A percentile compares a stretch with the other conserved stretches of the same genome.
These are phyloP conservation scores for Mus musculus DNA, from an alignment of 2,113 vertebrate species.

Conservation along the genomic window GRCm39 chr4:21740001-21740500, in stretches of 20 bases:
- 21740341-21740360: neutral
- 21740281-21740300: neutral
- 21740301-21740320: too few relatives aligned
- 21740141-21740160: too few relatives aligned
- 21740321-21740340: neutral
- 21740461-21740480: neutral
- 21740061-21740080: too few relatives aligned
- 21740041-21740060: too few relatives aligned
- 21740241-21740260: conserved; percentile 14
- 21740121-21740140: too few relatives aligned
- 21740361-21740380: too few relatives aligned
- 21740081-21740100: too few relatives aligned
- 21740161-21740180: neutral
- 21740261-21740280: conserved; percentile 9
- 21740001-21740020: conserved; percentile 1
- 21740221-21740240: neutral
- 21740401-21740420: neutral
- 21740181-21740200: neutral
- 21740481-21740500: neutral
- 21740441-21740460: neutral
- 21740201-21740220: conserved; percentile 43
- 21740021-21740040: too few relatives aligned
- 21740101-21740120: too few relatives aligned
- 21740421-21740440: neutral
- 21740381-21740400: neutral